phyloP scores from a whole-genome alignment of 2,888 invertebrate species.

The Lomographa bimaculata region DNA sequence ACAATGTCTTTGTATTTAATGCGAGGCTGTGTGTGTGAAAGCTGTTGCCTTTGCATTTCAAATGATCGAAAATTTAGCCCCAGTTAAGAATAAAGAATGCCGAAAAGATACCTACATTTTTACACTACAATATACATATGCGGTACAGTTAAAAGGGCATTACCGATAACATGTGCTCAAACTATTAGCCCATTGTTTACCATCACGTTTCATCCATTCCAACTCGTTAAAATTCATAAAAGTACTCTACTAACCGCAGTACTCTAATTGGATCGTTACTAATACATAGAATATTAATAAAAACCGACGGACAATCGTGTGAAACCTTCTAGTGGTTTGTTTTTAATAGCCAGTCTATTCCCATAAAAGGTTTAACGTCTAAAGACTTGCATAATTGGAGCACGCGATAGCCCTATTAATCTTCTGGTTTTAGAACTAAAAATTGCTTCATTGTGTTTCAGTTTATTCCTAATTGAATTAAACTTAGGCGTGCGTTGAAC shows the following conservation, averaged over 20 bases:
- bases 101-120: too few relatives aligned
- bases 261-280: constrained; percentile 47
- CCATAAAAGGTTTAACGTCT: constrained; percentile 60
- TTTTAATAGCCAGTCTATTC: constrained; percentile 54
- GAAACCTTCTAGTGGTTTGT: constrained; percentile 45
- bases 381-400: constrained; percentile 52
- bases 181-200: constrained; percentile 18
- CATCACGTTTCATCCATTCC: constrained; percentile 28
- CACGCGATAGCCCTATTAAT: constrained; percentile 72
- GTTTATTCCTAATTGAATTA: constrained; percentile 25
- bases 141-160: neutral
- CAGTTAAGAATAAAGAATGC: too few relatives aligned
- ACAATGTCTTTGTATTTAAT: too few relatives aligned
- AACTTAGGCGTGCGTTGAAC: constrained; percentile 30
- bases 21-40: too few relatives aligned
- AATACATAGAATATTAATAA: constrained; percentile 50
- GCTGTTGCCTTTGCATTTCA: too few relatives aligned
- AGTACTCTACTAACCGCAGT: constrained; percentile 28
- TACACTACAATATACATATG: too few relatives aligned
- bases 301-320: constrained; percentile 53
- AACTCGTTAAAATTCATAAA: constrained; percentile 33
- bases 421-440: constrained; percentile 50
- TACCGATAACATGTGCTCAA: constrained; percentile 12
- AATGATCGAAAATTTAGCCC: too few relatives aligned
- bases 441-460: constrained; percentile 54